Evolutionary conservation across 2,888 invertebrate species (phyloP), one percentile per base, ranked within the genome.

Genomic region (Adela reaumurella): DNA sequence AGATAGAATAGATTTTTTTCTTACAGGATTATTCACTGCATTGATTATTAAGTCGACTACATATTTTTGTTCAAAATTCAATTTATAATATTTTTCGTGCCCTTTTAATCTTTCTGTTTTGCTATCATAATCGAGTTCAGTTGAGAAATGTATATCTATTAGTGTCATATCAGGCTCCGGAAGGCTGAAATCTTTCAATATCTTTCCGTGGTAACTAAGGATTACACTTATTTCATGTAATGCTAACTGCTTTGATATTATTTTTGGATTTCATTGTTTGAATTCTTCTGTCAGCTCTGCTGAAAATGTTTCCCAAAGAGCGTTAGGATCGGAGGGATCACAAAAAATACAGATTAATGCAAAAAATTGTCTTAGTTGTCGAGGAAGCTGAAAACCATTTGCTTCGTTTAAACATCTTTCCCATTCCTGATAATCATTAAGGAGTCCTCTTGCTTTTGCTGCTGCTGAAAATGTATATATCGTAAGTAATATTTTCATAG

Each of bases 381-480:
- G 51, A 49, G 52, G 50, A 50, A 53, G 51, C 52, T 50, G 43
- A n/a, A 52, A 53, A 49, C 17, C 45, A 51, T 49, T 51, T 46
- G 51, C 50, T 52, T 49, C 52, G 45, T 49, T 16, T 46, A 52
- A 50, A 50, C 24, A 24, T 24, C 24, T 24, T 24, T 24, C 24
- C 24, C 24, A 24, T 24, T 4, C 24, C 24, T 24, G 24, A 24
- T 24, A 4, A 24, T 24, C 50, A 51, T 50, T 45, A 46, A 51
- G 46, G 28, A 49, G 46, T 17, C 46, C 48, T 20, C 46, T 49
- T 44, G 48, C 46, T 48, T 50, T 41, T 29, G 50, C 48, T 29
- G 50, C 48, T 48, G 24, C 48, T 48, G 46, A 46, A 50, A 48
- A 50, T 49, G 49, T 49, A 51, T 35, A 47, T 41, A 48, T 18